Base-by-base conservation (phyloP, 92 coral and sea anemone species). In the Zoanthus solanderi region DNA sequence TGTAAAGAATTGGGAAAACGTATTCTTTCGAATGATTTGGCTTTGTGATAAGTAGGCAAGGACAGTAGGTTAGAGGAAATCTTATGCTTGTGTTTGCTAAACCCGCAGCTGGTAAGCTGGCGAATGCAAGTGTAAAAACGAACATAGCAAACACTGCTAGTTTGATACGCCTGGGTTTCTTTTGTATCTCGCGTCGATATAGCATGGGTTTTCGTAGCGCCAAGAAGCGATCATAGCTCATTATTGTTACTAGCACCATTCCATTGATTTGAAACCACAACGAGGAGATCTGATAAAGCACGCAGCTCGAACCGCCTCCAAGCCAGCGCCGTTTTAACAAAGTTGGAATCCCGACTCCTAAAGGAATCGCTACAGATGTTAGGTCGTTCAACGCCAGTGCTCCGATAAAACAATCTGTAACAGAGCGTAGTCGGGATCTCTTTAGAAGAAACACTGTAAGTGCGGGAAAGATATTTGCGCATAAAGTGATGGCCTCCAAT, bases 181-280 rank as follows among this genome's bases (percentile, higher is more conserved):
- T 88, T 32, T 74, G 83, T 71, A 90, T 90, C 54, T 78, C 89
- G 37, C 83, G 77, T 71, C 92, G 84, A 73, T 93, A 88, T 15
- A 87, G 84, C 34, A 90, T 87, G 31, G 95, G 95, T 83, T 71
- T 87, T 23, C 56, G 52, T 12, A 93, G 85, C 23, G 93, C 91
- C 17, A 93, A 83, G 78, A 58, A 93, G 56, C 95, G 95, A 47
- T 93, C 95, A 57, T 86, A 78, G 58, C 92, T 87, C 95, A 93
- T 93, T n/a, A 57, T 77, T 17, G 91, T 90, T 1, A 93, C 95
- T 13, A 93, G 60, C 30, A 93, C 50, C 95, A 93, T 93, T 13
- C 89, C 93, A 66, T 90, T 90, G 29, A 93, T 72, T 72, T 90
- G 95, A 73, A 90, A 93, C 92, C 93, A 93, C n/a, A 93, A 76